Evolutionary conservation across 2,797 vertebrate genomes (phyloP).

Genomic region (Valencia hispanica): DNA sequence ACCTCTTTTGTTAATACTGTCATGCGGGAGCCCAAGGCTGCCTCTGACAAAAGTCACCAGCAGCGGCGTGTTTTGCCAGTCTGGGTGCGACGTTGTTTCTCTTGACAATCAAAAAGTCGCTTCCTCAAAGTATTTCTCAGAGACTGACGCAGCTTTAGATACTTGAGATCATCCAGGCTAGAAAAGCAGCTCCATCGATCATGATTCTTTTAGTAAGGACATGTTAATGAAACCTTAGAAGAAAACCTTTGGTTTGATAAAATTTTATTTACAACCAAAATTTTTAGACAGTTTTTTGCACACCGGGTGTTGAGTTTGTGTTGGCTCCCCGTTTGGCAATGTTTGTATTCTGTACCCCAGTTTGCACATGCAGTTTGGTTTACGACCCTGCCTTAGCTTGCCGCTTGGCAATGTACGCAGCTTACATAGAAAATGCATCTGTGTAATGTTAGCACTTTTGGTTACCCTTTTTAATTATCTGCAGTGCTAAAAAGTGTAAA

Average conservation of each 20-base stretch:
- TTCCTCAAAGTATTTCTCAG: neutral
- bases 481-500: neutral
- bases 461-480: neutral
- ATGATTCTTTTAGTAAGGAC: neutral
- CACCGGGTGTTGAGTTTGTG: neutral
- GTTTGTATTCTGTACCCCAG: neutral
- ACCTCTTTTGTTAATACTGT: neutral
- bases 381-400: neutral
- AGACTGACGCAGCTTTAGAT: neutral
- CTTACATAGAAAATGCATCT: neutral
- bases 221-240: neutral
- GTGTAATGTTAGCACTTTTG: neutral
- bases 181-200: neutral
- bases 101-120: neutral
- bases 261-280: neutral
- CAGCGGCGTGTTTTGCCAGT: neutral
- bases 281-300: neutral
- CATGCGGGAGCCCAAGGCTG: neutral
- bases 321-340: neutral
- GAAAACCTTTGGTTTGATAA: neutral
- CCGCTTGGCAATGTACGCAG: neutral
- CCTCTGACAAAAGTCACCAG: neutral
- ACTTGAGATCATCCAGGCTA: neutral
- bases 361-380: neutral
- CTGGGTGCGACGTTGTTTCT: neutral